Conservation (phyloP, 2,113 vertebrate genomes). For the human (Homo sapiens) region GRCh38 chr1:59861501-59862000, state of each 20-base stretch:
- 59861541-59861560: neutral
- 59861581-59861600: neutral
- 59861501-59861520: neutral
- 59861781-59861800: neutral
- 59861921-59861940: neutral
- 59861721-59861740: neutral
- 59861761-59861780: neutral
- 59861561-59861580: neutral
- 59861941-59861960: neutral
- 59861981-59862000: too few relatives aligned
- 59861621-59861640: neutral
- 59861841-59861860: neutral
- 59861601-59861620: neutral
- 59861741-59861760: neutral
- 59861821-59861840: neutral
- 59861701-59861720: neutral
- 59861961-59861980: neutral
- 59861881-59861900: neutral
- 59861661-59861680: neutral
- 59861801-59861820: neutral
- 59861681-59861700: neutral
- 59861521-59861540: neutral
- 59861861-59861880: neutral
- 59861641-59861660: neutral
- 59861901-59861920: slow-evolving; percentile 30